These are phyloP conservation scores for Acrobasis suavella DNA, from an alignment of 2,888 invertebrate species.

Conservation along the genomic window DNA sequence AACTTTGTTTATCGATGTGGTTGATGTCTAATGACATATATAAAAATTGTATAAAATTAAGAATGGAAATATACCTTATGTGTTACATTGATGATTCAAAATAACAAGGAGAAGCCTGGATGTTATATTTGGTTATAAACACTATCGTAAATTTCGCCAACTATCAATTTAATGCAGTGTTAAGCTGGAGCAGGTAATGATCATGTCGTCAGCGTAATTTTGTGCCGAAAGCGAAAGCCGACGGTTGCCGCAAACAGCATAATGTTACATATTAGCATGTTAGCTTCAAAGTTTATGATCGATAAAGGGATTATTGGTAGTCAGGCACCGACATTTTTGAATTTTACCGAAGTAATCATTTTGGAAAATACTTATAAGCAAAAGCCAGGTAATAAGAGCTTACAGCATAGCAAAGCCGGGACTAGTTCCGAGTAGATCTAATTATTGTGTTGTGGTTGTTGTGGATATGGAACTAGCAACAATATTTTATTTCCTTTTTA, in stretches of 20 bases:
- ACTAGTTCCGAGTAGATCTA: too few species aligned
- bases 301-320: conserved; percentile 5
- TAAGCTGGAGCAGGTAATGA: conserved; percentile 46
- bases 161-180: conserved; percentile 45
- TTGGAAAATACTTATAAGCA: too few species aligned
- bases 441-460: too few species aligned
- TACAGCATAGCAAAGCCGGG: too few species aligned
- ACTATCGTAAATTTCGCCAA: conserved; percentile 28
- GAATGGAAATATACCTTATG: too few species aligned
- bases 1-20: too few species aligned
- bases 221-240: conserved; percentile 2
- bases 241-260: conserved; percentile 10
- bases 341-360: not conserved
- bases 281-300: conserved; percentile 13
- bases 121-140: conserved; percentile 22
- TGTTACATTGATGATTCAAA: not conserved
- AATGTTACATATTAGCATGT: conserved; percentile 18
- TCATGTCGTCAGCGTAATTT: conserved; percentile 39
- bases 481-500: too few species aligned
- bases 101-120: not conserved
- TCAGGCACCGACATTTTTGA: not conserved
- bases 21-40: too few species aligned
- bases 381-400: too few species aligned
- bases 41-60: too few species aligned
- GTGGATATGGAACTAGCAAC: too few species aligned